These are phyloP conservation scores for Calephelis nemesis DNA, from an alignment of 1,140 invertebrate species.

Conservation along the genomic window DNA sequence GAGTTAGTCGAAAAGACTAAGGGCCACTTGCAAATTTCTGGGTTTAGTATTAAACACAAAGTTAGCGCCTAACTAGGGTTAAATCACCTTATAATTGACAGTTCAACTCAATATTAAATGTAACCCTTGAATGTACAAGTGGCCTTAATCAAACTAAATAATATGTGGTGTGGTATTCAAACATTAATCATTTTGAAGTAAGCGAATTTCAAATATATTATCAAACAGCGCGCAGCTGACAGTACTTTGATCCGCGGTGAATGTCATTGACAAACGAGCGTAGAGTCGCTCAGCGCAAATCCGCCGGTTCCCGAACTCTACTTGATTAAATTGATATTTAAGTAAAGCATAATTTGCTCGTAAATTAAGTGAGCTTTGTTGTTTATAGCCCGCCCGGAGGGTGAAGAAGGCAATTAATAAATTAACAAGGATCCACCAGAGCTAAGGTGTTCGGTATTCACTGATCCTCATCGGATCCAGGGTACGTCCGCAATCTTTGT, in stretches of 20 bases:
- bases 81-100: too few species aligned
- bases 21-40: too few species aligned
- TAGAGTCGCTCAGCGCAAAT: conserved; percentile 52
- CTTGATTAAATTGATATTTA: conserved; percentile 80
- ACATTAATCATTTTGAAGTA: conserved; percentile 22
- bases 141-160: too few species aligned
- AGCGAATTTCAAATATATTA: conserved; percentile 20
- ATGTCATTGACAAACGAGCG: conserved; percentile 68
- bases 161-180: not conserved
- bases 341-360: conserved; percentile 78
- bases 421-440: conserved; percentile 67
- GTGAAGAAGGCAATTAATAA: conserved; percentile 75
- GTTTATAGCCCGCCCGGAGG: conserved; percentile 72
- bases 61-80: too few species aligned
- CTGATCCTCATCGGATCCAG: not conserved
- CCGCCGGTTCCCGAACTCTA: conserved; percentile 55
- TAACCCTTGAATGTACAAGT: too few species aligned
- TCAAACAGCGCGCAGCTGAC: conserved; percentile 27
- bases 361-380: conserved; percentile 77
- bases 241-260: conserved; percentile 51
- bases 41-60: too few species aligned
- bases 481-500: too few species aligned
- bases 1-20: too few species aligned
- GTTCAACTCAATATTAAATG: too few species aligned
- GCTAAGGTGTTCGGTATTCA: conserved; percentile 59